Conservation (phyloP, 2,797 vertebrate species). For the Apogon talboti region DNA sequence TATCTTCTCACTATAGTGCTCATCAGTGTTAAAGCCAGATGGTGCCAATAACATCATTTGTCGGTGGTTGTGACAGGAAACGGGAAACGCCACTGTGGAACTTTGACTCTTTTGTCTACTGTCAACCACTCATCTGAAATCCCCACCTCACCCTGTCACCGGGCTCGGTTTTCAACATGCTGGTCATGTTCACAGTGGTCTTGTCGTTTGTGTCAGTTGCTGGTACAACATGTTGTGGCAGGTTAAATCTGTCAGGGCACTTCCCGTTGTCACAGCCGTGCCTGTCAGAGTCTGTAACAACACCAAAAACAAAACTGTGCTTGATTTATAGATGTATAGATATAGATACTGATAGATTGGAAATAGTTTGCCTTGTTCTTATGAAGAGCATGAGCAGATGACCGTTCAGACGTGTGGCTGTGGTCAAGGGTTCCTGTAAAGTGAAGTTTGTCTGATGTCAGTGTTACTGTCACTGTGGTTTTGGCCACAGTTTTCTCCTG, state of each 20-base stretch:
- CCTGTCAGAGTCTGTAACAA: not conserved
- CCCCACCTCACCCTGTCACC: slow-evolving; percentile 1
- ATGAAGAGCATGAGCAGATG: no score
- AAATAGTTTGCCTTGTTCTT: no score
- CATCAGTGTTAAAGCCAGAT: not conserved
- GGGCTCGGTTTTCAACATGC: slow-evolving; percentile 16
- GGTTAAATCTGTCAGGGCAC: slow-evolving; percentile 8
- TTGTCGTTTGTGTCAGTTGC: not conserved
- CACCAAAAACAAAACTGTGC: not conserved
- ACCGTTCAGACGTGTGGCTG: no score
- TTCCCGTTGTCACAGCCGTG: not conserved
- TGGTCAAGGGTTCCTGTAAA: not conserved
- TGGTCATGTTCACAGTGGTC: slow-evolving; percentile 24
- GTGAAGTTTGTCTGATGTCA: not conserved
- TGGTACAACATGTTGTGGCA: slow-evolving; percentile 13
- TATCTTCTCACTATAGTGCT: not conserved
- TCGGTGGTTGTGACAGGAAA: slow-evolving; percentile 9
- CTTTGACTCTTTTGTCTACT: not conserved
- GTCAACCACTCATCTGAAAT: slow-evolving; percentile 14
- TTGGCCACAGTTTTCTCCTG: not conserved
- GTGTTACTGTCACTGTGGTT: not conserved
- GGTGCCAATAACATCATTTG: slow-evolving; percentile 1
- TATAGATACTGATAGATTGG: no score
- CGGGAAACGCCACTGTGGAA: not conserved
- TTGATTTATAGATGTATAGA: no score